Conservation (phyloP, 2,888 invertebrate species). For the Noctua pronuba region DNA sequence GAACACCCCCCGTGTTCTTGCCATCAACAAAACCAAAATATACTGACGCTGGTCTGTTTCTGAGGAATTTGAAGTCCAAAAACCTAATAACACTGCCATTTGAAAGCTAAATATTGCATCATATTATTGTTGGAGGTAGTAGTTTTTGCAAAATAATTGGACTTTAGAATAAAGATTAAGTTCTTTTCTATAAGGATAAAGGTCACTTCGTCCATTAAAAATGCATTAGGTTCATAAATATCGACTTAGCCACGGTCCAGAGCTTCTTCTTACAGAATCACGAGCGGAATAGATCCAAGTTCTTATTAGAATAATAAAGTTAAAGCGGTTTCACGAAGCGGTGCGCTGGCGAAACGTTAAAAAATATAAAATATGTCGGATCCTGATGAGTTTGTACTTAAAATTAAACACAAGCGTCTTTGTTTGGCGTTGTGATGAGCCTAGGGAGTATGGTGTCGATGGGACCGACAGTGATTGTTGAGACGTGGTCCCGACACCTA, state of each 20-base stretch:
- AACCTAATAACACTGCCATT: not conserved
- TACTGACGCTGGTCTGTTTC: not conserved
- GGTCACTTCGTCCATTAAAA: not conserved
- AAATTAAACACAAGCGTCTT: no score
- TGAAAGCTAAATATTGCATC: not conserved
- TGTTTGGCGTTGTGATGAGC: no score
- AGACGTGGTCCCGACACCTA: no score
- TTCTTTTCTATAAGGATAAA: not conserved
- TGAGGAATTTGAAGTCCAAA: not conserved
- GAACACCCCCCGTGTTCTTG: no score
- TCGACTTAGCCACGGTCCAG: not conserved
- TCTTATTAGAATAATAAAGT: not conserved
- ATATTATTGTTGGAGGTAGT: not conserved
- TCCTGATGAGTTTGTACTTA: no score
- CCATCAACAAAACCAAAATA: not conserved
- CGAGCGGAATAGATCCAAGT: not conserved
- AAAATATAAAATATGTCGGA: no score
- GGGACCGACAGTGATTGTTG: no score
- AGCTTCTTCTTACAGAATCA: not conserved
- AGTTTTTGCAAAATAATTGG: not conserved
- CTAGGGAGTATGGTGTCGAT: no score
- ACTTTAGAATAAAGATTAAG: not conserved
- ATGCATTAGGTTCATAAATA: conserved; percentile 3
- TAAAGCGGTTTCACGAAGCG: not conserved
- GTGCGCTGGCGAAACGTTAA: not conserved